Percentiles rank a stretch among this genome's conserved stretches.
phyloP scores from a whole-genome alignment of 2,888 invertebrate species.

The Chloroclysta siterata region DNA sequence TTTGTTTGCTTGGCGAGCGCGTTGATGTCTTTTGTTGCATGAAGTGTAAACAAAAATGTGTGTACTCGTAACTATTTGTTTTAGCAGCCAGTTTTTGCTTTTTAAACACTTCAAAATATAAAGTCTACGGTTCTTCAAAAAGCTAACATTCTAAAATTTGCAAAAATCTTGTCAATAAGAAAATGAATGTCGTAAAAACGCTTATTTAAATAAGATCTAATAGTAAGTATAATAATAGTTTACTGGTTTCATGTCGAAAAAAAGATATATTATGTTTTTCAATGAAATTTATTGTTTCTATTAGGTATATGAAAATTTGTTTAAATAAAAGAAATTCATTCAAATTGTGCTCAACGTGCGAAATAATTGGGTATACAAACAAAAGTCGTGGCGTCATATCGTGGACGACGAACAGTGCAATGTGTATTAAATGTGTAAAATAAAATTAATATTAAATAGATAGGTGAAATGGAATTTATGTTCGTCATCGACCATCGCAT shows the following conservation, averaged over 20 bases:
- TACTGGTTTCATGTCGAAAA: too few species aligned
- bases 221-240: too few species aligned
- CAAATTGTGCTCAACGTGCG: not conserved
- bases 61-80: not conserved
- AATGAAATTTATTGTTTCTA: too few species aligned
- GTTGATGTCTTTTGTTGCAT: conserved; percentile 79
- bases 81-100: conserved; percentile 2
- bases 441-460: conserved; percentile 66
- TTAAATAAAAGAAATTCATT: too few species aligned
- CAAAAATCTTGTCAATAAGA: too few species aligned
- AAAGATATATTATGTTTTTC: too few species aligned
- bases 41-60: conserved; percentile 44
- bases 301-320: too few species aligned
- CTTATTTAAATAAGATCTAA: too few species aligned
- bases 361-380: conserved; percentile 56
- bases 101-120: conserved; percentile 9
- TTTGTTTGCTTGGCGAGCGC: conserved; percentile 63
- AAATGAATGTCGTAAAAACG: too few species aligned
- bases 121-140: not conserved
- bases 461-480: conserved; percentile 80
- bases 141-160: too few species aligned
- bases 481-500: conserved; percentile 77
- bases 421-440: conserved; percentile 78
- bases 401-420: conserved; percentile 78
- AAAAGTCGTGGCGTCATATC: conserved; percentile 67